Evolutionary conservation across 2,888 invertebrate genomes (phyloP).

Genomic region (Tenthredo distinguenda): DNA sequence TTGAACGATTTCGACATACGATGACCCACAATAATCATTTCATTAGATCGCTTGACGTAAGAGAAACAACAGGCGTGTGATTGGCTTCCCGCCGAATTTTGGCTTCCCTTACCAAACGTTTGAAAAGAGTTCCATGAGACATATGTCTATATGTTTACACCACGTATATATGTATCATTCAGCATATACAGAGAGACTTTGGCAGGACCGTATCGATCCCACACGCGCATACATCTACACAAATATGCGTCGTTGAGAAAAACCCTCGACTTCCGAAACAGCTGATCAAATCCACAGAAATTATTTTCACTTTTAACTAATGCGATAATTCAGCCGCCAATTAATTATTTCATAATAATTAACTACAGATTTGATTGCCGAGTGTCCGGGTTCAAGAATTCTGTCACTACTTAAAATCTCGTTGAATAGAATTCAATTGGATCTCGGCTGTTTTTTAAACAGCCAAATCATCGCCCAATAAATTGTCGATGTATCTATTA

Average conservation of each 20-base stretch:
- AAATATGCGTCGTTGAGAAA: neutral
- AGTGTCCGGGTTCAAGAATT: neutral
- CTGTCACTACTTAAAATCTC: neutral
- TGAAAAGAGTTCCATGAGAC: neutral
- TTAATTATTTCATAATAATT: neutral
- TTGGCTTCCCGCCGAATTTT: conserved; percentile 2
- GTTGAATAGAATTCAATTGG: neutral
- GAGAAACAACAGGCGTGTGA: neutral
- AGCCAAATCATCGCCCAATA: neutral
- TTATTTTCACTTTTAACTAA: neutral
- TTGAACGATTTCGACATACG: neutral
- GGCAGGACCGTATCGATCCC: conserved; percentile 2
- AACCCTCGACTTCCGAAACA: neutral
- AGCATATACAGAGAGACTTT: too few species aligned
- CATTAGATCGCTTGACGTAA: neutral
- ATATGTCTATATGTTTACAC: neutral
- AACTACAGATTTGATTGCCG: neutral
- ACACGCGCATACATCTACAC: neutral
- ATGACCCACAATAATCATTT: conserved; percentile 33
- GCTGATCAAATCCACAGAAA: conserved; percentile 23
- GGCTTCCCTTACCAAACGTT: neutral
- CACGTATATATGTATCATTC: neutral
- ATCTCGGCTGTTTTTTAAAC: neutral
- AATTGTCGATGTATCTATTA: neutral
- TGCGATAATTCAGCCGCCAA: neutral